These are phyloP conservation scores for Channallabes apus DNA, from an alignment of 2,797 vertebrate species.

Conservation along the genomic window DNA sequence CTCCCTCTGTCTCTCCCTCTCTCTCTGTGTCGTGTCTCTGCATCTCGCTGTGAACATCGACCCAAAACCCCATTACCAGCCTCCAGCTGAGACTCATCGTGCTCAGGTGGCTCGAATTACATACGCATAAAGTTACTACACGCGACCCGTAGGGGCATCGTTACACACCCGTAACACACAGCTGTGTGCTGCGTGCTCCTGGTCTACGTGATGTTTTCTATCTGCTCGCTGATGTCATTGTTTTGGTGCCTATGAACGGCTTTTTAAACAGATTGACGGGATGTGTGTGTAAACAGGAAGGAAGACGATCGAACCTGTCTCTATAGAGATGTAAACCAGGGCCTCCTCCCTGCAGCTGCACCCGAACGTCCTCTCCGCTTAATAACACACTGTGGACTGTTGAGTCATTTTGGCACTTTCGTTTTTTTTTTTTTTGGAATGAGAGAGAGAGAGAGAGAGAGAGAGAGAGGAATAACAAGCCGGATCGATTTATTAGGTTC, in stretches of 20 bases:
- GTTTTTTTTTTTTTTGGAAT: background rate
- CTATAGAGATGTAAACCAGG: background rate
- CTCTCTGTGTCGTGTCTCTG: conserved; percentile 18
- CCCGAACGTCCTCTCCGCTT: background rate
- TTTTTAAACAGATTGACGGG: background rate
- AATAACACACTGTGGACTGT: background rate
- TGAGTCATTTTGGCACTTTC: conserved; percentile 3
- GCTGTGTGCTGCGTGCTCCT: conserved; percentile 2
- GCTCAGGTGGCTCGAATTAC: conserved; percentile 51
- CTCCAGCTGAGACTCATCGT: conserved; percentile 54
- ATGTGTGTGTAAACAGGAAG: background rate
- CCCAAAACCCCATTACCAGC: conserved; percentile 41
- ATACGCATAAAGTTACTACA: conserved; percentile 37
- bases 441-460: background rate
- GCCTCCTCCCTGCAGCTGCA: conserved; percentile 9
- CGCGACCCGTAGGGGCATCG: conserved; percentile 25
- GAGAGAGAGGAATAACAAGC: conserved; percentile 4
- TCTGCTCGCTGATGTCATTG: conserved; percentile 6
- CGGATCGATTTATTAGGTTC: conserved; percentile 1
- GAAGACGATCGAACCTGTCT: background rate
- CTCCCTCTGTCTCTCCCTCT: background rate
- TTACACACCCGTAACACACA: conserved; percentile 30
- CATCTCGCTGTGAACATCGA: conserved; percentile 30
- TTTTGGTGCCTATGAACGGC: background rate
- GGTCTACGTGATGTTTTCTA: conserved; percentile 18